These are phyloP conservation scores for Caradrina clavipalpis DNA, from an alignment of 2,888 invertebrate genomes.

Conservation along the genomic window DNA sequence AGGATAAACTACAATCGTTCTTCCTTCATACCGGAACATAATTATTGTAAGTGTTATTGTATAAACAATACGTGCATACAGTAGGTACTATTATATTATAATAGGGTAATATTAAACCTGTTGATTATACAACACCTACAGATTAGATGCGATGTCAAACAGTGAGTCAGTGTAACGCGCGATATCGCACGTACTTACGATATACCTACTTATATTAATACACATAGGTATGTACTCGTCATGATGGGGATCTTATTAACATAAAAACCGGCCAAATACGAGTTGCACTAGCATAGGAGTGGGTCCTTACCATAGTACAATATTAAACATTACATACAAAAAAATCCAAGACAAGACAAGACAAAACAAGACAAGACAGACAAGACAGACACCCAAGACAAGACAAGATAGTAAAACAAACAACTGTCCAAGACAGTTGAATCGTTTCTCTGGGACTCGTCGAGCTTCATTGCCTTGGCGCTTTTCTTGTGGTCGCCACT, in stretches of 20 bases:
- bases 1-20: background rate
- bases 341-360: too few species aligned
- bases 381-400: too few species aligned
- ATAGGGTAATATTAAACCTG: slow-evolving; percentile 23
- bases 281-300: too few species aligned
- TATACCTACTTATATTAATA: background rate
- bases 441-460: too few species aligned
- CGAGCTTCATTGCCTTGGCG: too few species aligned
- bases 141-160: slow-evolving; percentile 25
- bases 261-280: background rate
- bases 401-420: too few species aligned
- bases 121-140: slow-evolving; percentile 37
- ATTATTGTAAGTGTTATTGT: background rate
- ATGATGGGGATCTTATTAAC: slow-evolving; percentile 16
- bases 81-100: slow-evolving; percentile 8
- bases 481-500: too few species aligned
- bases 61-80: slow-evolving; percentile 1
- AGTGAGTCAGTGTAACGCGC: slow-evolving; percentile 45
- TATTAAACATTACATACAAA: too few species aligned
- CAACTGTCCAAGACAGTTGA: too few species aligned
- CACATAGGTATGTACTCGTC: background rate
- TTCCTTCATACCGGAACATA: background rate
- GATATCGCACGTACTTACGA: slow-evolving; percentile 18
- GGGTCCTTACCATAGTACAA: too few species aligned
- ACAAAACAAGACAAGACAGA: too few species aligned